phyloP scores from a whole-genome alignment of 1,140 invertebrate genomes.

The Ceratina australensis region DNA sequence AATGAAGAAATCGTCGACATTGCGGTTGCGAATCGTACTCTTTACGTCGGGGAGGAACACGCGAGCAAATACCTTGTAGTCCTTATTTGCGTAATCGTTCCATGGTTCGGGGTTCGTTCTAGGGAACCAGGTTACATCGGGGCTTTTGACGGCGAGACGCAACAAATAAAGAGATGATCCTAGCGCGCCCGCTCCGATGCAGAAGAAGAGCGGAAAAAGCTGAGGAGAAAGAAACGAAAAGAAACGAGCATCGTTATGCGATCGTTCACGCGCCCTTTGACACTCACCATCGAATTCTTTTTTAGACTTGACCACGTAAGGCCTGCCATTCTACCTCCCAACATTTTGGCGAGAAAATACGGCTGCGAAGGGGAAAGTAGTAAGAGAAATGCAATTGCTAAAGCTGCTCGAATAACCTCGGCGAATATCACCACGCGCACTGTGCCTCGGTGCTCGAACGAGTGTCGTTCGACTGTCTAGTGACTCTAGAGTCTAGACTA shows the following conservation, averaged over 20 bases:
- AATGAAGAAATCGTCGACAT: no score
- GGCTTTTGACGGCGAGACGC: slow-evolving; percentile 86
- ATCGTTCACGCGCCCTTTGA: not conserved
- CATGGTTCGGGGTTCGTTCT: slow-evolving; percentile 88
- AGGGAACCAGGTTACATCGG: slow-evolving; percentile 89
- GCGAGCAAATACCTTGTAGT: slow-evolving; percentile 86
- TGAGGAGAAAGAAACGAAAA: slow-evolving; percentile 71
- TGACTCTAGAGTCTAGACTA: no score
- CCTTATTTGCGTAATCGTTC: slow-evolving; percentile 88
- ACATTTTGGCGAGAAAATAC: not conserved
- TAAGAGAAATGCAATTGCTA: no score
- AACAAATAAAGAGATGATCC: slow-evolving; percentile 83
- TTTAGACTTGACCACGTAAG: slow-evolving; percentile 79
- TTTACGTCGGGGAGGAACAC: no score
- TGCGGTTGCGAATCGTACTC: no score
- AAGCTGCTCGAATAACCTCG: not conserved
- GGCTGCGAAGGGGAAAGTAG: no score
- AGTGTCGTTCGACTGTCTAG: no score
- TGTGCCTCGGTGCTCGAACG: no score
- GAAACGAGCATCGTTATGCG: not conserved
- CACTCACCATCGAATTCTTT: slow-evolving; percentile 84
- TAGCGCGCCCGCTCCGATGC: slow-evolving; percentile 82
- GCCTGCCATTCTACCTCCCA: slow-evolving; percentile 31
- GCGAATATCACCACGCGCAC: no score
- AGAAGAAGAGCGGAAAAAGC: slow-evolving; percentile 90